These are phyloP conservation scores for Aporophyla nigra DNA, from an alignment of 2,888 invertebrate genomes.

Conservation along the genomic window DNA sequence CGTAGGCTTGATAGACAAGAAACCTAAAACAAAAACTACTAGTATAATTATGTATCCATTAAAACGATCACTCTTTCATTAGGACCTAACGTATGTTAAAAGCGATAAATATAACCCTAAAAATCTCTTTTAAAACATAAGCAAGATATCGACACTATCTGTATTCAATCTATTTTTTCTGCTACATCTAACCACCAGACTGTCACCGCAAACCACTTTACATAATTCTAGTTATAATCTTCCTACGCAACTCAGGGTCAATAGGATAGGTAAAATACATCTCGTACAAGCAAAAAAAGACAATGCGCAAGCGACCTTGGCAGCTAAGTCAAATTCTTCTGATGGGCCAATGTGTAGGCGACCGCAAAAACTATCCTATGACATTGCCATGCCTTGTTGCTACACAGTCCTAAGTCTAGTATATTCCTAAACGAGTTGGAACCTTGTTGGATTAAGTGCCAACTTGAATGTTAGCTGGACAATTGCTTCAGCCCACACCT, in stretches of 20 bases:
- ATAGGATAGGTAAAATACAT: constrained; percentile 77
- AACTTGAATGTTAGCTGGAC: constrained; percentile 86
- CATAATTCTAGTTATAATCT: constrained; percentile 66
- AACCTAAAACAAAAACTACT: background rate
- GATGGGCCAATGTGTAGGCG: constrained; percentile 87
- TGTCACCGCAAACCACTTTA: constrained; percentile 63
- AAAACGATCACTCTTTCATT: background rate
- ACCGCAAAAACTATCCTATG: constrained; percentile 90
- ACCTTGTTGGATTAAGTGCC: constrained; percentile 77
- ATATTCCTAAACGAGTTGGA: constrained; percentile 68
- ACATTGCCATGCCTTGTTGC: constrained; percentile 80
- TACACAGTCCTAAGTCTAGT: constrained; percentile 78
- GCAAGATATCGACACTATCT: constrained; percentile 34
- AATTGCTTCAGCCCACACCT: constrained; percentile 88
- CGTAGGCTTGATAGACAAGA: background rate
- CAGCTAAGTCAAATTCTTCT: constrained; percentile 89
- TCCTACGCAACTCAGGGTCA: constrained; percentile 77
- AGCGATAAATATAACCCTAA: background rate
- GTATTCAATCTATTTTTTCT: constrained; percentile 39
- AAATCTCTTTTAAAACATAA: constrained; percentile 16
- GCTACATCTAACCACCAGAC: constrained; percentile 39
- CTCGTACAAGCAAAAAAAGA: constrained; percentile 82
- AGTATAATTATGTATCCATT: background rate
- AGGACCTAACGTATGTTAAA: background rate
- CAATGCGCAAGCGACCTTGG: constrained; percentile 88